Conservation (phyloP, 2,797 vertebrate genomes). For the Okamejei kenojei region DNA sequence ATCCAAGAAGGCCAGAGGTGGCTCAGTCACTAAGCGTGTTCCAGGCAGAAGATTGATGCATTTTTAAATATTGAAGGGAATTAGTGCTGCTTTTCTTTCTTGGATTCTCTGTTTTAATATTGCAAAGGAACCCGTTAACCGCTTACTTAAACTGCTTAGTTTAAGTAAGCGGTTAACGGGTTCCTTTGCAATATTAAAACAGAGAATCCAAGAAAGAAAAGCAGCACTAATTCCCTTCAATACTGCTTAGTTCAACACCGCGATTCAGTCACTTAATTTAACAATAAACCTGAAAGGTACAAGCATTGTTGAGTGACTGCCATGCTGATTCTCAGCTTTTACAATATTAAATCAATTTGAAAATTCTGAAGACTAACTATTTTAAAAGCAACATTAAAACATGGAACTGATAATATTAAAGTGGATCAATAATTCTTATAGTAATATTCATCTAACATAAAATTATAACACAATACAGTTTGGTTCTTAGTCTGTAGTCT, state of each 20-base stretch:
- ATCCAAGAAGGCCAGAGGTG: too few species aligned
- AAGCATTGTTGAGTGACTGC: not conserved
- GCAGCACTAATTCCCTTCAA: too few species aligned
- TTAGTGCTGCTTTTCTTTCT: too few species aligned
- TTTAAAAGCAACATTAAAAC: not conserved
- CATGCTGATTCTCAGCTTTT: not conserved
- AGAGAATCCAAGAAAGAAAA: too few species aligned
- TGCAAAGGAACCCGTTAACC: not conserved
- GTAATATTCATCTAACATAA: not conserved
- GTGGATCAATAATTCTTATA: not conserved
- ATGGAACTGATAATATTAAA: not conserved
- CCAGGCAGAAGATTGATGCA: too few species aligned
- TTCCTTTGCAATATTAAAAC: too few species aligned
- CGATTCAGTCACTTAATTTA: not conserved
- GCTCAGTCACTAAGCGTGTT: too few species aligned
- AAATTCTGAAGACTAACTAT: not conserved
- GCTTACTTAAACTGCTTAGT: not conserved
- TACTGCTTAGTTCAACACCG: not conserved
- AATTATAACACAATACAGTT: not conserved
- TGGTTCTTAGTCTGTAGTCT: not conserved
- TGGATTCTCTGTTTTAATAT: not conserved
- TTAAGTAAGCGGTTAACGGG: too few species aligned
- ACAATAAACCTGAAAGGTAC: not conserved
- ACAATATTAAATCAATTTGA: not conserved
- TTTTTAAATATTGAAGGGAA: too few species aligned